phyloP scores from a whole-genome alignment of 2,888 invertebrate genomes.

The Eueremaeus valkanovi region DNA sequence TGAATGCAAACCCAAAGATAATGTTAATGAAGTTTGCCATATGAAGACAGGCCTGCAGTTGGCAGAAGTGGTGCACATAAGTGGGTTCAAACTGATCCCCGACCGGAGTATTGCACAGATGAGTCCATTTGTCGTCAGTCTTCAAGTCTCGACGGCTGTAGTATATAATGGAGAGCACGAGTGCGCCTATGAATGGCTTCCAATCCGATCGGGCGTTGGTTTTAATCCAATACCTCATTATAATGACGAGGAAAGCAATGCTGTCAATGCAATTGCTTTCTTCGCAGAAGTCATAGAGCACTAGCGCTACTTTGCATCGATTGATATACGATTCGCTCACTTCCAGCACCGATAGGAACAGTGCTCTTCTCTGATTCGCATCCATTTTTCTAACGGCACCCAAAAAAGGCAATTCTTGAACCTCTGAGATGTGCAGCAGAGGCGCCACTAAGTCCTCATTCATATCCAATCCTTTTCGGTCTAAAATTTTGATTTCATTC shows the following conservation, averaged over 20 bases:
- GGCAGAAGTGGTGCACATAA: not conserved
- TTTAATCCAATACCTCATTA: not conserved
- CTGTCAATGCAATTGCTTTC: not conserved
- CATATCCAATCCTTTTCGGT: not conserved
- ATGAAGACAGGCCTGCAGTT: conserved; percentile 5
- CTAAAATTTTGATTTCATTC: not conserved
- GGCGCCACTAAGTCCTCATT: not conserved
- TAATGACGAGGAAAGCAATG: not conserved
- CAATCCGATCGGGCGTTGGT: not conserved
- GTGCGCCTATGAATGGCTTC: not conserved
- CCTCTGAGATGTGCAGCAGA: not conserved
- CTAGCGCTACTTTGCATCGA: not conserved
- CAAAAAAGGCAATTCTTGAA: not conserved
- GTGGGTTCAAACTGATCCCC: not conserved
- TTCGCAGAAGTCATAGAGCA: not conserved
- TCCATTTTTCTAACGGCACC: not conserved
- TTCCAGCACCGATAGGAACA: not conserved
- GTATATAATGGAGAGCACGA: not conserved
- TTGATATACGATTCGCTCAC: not conserved
- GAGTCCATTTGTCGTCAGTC: not conserved
- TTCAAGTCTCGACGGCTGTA: not conserved
- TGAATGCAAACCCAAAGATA: not conserved
- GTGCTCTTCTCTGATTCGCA: not conserved
- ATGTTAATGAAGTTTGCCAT: not conserved
- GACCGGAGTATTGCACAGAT: not conserved